Conservation (phyloP, 2,797 vertebrate genomes). For the Bradypodion ventrale region DNA sequence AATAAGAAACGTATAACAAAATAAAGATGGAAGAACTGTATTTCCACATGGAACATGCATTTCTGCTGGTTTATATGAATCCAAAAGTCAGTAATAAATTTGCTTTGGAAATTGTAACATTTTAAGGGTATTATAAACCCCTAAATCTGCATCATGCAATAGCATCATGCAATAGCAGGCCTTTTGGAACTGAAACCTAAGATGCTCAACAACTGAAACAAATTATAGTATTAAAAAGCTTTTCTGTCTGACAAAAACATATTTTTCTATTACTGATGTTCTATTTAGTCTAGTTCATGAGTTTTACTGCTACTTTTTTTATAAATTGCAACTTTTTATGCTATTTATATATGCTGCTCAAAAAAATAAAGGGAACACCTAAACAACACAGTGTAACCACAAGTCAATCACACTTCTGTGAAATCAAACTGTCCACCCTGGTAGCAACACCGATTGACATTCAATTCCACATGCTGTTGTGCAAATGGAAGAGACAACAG, state of each 20-base stretch:
- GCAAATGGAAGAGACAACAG: no score
- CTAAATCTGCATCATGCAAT: background rate
- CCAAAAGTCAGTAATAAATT: background rate
- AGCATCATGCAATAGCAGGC: background rate
- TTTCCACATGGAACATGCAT: background rate
- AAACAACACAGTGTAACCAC: no score
- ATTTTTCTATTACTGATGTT: background rate
- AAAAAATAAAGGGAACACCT: no score
- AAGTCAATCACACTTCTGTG: no score
- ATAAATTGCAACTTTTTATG: background rate
- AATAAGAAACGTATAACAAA: conserved; percentile 28
- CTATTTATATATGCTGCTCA: no score
- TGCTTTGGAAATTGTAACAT: background rate
- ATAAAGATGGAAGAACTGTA: background rate
- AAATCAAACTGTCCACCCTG: no score
- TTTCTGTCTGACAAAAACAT: background rate
- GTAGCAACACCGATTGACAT: no score
- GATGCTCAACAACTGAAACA: background rate
- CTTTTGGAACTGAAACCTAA: background rate
- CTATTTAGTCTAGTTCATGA: background rate
- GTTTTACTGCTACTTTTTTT: background rate
- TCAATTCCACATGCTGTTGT: no score
- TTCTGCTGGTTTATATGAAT: background rate
- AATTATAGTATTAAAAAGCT: background rate
- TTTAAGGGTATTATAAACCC: background rate